Base-by-base conservation (phyloP, 1,140 invertebrate genomes). In the Eufriesea mexicana region DNA sequence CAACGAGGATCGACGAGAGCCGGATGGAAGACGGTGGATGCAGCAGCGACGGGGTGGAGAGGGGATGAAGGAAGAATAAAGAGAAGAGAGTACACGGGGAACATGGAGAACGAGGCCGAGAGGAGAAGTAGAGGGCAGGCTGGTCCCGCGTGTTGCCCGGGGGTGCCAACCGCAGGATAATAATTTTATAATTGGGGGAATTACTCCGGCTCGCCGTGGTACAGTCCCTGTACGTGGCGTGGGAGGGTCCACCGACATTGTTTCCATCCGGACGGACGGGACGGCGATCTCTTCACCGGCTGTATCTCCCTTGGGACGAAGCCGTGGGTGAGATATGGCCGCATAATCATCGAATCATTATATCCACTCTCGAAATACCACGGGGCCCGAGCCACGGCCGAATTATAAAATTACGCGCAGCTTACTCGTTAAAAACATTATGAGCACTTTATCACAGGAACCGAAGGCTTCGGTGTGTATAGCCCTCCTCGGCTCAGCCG, bases 131-230 rank as follows among this genome's bases (percentile, higher is more conserved):
- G 82, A 88, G 89, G 62, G 14, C 76, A 84, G 86, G 70, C 71
- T 89, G 90, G 89, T 87, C 88, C 86, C 90, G 92, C 91, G 92
- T 93, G 92, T 93, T 93, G 92, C 93, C 92, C 89, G 92, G 89
- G 93, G 93, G 92, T 94, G 93, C 92, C 92, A 93, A 94, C 92
- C 92, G 91, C 92, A 94, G 92, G 93, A 94, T 94, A 93, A 94
- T 94, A 94, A 94, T 94, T 93, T 94, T 93, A 94, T 94, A 94
- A 94, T 93, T 94, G 92, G 91, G 92, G 92, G 92, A 94, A 94
- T 94, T 94, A 93, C 92, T 92, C 86, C 73, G 92, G 91, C 92
- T 94, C 91, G 91, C 90, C 89, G 88, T 90, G 90, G 90, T 91
- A 93, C 89, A 92, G 91, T 92, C 91, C 87, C 79, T 85, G 85